Conservation (phyloP, 1,140 invertebrate genomes). For the Linepithema humile region DNA sequence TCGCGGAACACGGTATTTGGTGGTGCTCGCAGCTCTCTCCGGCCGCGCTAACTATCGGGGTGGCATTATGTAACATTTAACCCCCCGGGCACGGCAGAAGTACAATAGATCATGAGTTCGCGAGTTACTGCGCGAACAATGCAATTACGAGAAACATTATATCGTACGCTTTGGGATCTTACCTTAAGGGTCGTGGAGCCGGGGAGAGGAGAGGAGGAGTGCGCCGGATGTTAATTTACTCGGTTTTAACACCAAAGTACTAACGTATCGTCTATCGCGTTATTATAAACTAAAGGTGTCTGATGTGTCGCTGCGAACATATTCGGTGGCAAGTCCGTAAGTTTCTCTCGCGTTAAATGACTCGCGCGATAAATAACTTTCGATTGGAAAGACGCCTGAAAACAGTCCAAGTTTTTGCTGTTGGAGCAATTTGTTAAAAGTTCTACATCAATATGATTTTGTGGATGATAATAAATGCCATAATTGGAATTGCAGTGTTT, state of each 20-base stretch:
- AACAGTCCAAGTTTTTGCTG: background rate
- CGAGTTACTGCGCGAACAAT: constrained; percentile 46
- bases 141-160: constrained; percentile 59
- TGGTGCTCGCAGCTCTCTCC: background rate
- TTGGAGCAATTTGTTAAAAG: background rate
- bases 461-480: background rate
- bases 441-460: background rate
- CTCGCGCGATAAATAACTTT: background rate
- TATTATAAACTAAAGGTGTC: constrained; percentile 5
- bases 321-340: background rate
- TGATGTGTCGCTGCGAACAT: background rate
- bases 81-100: background rate
- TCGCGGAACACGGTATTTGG: constrained; percentile 25
- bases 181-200: constrained; percentile 11
- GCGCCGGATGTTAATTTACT: constrained; percentile 45
- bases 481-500: background rate
- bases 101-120: constrained; percentile 54
- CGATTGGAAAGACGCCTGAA: no score
- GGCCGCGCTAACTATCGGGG: constrained; percentile 43
- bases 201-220: no score
- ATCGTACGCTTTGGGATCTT: constrained; percentile 37
- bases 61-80: constrained; percentile 54
- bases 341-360: background rate
- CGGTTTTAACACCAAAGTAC: constrained; percentile 18
- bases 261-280: constrained; percentile 9